Base-by-base conservation (phyloP, 1,140 invertebrate genomes). In the Ceratoteleas bidentatus region DNA sequence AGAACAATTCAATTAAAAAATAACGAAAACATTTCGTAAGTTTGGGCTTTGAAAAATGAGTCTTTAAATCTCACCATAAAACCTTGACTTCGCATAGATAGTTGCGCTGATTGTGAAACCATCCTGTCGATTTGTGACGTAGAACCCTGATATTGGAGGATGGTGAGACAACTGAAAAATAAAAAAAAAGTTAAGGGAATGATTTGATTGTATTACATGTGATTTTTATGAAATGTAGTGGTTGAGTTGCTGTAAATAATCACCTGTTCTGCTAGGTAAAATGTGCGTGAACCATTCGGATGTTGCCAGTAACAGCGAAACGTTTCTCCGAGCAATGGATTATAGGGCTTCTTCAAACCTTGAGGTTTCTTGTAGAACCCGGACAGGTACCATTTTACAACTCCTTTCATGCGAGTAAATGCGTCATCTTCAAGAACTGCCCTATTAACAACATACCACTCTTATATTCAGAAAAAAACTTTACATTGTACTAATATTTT, bases 341-440 rank as follows among this genome's bases (percentile, higher is more conserved):
- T 99, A 88, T 98, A 99, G 0, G 98, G 98, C 88, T 99, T 99
- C 90, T 98, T 98, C n/a, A 98, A 92, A 87, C 97, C 94, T 93
- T 98, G 92, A 87, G 97, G 94, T 93, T 98, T 95, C 92, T 98
- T 94, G 93, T 98, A 95, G 93, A 98, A 93, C 88, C 94, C 97
- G 87, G 95, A 93, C 16, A 99, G 92, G 89, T 98, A 99, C 97
- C 97, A 99, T 85, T 95, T 94, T 0, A 97, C 95, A 7, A 99
- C 95, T 3, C 92, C 92, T 87, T 98, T 98, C 95, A 99, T 98
- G 81, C 98, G 93, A 34, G 94, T 95, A 86, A 96, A 98, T 3
- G 97, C 96, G 90, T 98, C 97, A 85, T 98, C 96, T 89, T 96
- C 93, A 24, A 93, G 84, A 61, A 97, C 96, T 70, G 97, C 97